Percentiles rank a stretch among this genome's conserved stretches.
These are phyloP conservation scores for Pocillopora damicornis DNA, from an alignment of 64 coral and sea anemone species.

Conservation along the genomic window DNA sequence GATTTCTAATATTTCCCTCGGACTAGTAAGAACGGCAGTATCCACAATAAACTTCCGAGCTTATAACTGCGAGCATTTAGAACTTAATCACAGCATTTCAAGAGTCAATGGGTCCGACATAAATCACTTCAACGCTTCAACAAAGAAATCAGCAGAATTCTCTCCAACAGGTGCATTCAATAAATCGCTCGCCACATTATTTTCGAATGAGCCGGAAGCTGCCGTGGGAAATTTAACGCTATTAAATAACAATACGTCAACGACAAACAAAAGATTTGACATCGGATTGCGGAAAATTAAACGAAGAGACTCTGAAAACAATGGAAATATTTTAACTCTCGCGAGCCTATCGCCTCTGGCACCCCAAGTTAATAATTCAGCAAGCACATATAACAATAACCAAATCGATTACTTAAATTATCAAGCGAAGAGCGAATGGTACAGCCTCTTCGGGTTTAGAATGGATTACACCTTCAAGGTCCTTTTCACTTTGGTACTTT, in stretches of 20 bases:
- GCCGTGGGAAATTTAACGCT: constrained; percentile 1
- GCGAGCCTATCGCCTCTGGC: neutral
- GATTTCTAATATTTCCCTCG: constrained; percentile 65
- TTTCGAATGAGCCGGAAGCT: neutral
- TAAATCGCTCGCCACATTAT: neutral
- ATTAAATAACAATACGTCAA: neutral
- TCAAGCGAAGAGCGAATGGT: constrained; percentile 9
- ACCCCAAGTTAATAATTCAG: constrained; percentile 34
- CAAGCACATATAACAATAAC: neutral
- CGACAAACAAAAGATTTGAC: neutral
- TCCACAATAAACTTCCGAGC: constrained; percentile 1
- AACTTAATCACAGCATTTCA: neutral
- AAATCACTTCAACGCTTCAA: constrained; percentile 1
- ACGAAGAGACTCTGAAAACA: neutral
- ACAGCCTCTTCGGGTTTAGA: constrained; percentile 47
- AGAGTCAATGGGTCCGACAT: constrained; percentile 21
- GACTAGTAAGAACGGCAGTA: constrained; percentile 46
- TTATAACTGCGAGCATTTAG: constrained; percentile 22
- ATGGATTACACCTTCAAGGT: constrained; percentile 70
- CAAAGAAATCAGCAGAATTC: neutral
- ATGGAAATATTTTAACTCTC: neutral
- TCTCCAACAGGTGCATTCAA: neutral
- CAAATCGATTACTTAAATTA: neutral
- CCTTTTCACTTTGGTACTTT: constrained; percentile 54
- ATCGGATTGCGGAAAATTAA: neutral